phyloP scores from a whole-genome alignment of 2,113 vertebrate species.

The Colinus virginianus region DNA sequence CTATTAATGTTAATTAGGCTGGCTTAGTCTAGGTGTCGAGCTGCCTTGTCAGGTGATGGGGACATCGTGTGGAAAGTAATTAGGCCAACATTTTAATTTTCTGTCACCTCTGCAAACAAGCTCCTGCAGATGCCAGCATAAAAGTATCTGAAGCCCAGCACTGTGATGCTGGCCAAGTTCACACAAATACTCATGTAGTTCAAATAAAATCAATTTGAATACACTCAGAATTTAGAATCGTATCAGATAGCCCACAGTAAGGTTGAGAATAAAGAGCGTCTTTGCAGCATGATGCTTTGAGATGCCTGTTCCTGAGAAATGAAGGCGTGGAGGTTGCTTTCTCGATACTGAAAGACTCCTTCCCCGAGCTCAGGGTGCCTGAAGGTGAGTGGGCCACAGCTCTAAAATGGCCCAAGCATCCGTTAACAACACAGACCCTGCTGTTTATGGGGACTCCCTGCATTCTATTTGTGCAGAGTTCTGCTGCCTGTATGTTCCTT shows the following conservation, averaged over 20 bases:
- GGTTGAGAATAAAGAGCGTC: background rate
- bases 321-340: background rate
- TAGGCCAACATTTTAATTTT: background rate
- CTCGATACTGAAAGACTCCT: constrained; percentile 11
- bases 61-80: background rate
- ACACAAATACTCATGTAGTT: background rate
- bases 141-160: background rate
- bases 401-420: constrained; percentile 56
- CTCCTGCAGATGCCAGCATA: background rate
- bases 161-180: background rate
- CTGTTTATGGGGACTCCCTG: background rate
- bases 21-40: background rate
- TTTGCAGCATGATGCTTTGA: background rate
- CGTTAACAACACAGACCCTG: constrained; percentile 41
- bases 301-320: background rate
- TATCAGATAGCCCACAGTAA: background rate
- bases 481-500: constrained; percentile 27
- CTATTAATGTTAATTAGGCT: background rate
- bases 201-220: background rate
- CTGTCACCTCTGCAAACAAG: background rate
- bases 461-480: constrained; percentile 41
- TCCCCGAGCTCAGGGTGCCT: constrained; percentile 26
- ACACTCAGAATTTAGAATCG: background rate
- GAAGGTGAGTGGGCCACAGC: constrained; percentile 9
- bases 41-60: background rate